Evolutionary conservation across 2,113 vertebrate genomes (phyloP).

Genomic region (Melanocharis versteri): DNA sequence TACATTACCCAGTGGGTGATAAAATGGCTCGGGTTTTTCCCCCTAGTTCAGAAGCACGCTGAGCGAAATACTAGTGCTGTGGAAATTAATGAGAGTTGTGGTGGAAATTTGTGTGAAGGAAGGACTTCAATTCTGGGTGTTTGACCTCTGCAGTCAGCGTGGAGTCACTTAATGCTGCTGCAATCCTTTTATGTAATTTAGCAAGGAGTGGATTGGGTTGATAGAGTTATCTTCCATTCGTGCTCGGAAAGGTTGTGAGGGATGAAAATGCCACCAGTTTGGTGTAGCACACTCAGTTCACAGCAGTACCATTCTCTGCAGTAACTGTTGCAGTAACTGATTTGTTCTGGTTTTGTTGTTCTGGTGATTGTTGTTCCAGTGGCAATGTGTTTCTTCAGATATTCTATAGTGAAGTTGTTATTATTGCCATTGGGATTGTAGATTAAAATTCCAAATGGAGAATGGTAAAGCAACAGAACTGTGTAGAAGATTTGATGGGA

Average conservation of each 20-base stretch:
- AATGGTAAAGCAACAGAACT: not conserved
- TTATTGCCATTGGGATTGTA: not conserved
- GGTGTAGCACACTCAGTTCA: not conserved
- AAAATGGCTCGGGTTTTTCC: not conserved
- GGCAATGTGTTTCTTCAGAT: not conserved
- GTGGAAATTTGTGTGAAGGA: not conserved
- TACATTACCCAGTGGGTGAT: fast-evolving
- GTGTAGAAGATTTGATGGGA: not conserved
- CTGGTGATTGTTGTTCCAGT: not conserved
- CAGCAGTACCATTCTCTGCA: not conserved
- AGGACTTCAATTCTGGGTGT: fast-evolving
- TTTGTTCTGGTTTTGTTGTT: not conserved
- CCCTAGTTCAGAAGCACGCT: not conserved
- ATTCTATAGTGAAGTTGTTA: not conserved
- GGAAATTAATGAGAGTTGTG: not conserved
- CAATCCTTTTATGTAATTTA: not conserved
- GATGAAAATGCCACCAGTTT: not conserved
- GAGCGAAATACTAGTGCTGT: not conserved
- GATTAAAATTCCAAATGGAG: not conserved
- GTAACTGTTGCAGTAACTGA: not conserved
- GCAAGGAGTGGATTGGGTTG: not conserved
- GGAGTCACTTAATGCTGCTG: not conserved
- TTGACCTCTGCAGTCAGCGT: not conserved
- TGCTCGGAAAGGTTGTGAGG: not conserved
- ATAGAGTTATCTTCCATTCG: not conserved